Conservation (phyloP, 2,888 invertebrate species). For the Dorcus hopei region DNA sequence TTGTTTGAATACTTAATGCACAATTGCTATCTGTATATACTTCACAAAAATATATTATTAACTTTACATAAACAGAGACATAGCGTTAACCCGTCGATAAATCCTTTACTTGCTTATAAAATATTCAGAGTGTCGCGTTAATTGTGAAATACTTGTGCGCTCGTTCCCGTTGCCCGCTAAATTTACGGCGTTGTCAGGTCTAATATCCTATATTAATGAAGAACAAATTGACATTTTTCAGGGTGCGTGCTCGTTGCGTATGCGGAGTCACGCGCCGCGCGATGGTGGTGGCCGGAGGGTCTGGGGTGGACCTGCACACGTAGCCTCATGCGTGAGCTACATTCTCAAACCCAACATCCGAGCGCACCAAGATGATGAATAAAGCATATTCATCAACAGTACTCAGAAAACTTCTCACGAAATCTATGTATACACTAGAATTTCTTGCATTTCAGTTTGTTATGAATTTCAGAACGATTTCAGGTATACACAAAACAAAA, state of each 20-base stretch:
- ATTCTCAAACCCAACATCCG: constrained; percentile 36
- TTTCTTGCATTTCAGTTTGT: too few relatives aligned
- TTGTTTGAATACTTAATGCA: constrained; percentile 43
- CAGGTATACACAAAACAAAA: too few relatives aligned
- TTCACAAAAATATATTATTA: neutral
- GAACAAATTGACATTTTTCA: constrained; percentile 52
- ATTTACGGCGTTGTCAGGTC: constrained; percentile 45
- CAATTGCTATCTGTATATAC: constrained; percentile 9
- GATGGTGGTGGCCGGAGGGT: constrained; percentile 27
- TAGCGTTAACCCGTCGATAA: constrained; percentile 1
- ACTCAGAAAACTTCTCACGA: constrained; percentile 11
- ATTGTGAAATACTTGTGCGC: neutral
- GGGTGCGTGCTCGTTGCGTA: constrained; percentile 50
- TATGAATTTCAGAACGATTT: too few relatives aligned
- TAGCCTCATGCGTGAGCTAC: constrained; percentile 37
- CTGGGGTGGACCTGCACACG: constrained; percentile 35
- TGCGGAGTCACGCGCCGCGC: constrained; percentile 46
- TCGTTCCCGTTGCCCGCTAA: constrained; percentile 20
- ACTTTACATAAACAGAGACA: constrained; percentile 6
- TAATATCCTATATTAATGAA: constrained; percentile 50
- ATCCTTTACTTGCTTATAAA: neutral
- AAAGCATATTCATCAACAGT: constrained; percentile 23
- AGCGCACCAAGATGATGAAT: constrained; percentile 28
- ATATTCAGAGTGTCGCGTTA: neutral
- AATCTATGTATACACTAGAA: too few relatives aligned